Percentiles rank a stretch among this genome's conserved stretches.
Conservation (phyloP, 2,797 vertebrate species). For the Rousettus madagascariensis region DNA sequence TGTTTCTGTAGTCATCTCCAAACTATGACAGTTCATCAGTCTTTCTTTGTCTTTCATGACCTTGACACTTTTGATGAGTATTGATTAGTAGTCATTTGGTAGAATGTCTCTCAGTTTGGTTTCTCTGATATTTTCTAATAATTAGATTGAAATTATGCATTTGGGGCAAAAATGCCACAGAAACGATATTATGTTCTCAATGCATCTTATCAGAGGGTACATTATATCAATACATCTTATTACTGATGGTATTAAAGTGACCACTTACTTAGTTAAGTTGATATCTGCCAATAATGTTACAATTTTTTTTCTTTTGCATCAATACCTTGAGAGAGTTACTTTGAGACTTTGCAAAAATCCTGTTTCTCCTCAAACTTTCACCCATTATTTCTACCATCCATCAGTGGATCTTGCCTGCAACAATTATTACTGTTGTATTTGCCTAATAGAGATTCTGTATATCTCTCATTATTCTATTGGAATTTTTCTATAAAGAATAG, state of each 20-base stretch:
- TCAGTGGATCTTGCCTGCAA: not conserved
- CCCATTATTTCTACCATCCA: not conserved
- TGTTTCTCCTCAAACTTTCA: not conserved
- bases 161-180: not conserved
- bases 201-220: not conserved
- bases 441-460: not conserved
- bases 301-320: not conserved
- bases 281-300: not conserved
- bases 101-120: not conserved
- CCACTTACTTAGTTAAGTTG: not conserved
- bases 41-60: not conserved
- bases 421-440: not conserved
- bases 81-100: not conserved
- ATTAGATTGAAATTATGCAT: not conserved
- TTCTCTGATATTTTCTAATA: slow-evolving; percentile 31
- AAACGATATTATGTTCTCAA: not conserved
- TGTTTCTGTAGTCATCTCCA: not conserved
- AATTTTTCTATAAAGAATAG: not conserved
- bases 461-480: not conserved
- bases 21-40: not conserved
- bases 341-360: not conserved
- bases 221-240: not conserved
- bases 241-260: not conserved
- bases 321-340: not conserved
- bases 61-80: not conserved